phyloP scores from a whole-genome alignment of 2,888 invertebrate genomes.

The Rhingia campestris region DNA sequence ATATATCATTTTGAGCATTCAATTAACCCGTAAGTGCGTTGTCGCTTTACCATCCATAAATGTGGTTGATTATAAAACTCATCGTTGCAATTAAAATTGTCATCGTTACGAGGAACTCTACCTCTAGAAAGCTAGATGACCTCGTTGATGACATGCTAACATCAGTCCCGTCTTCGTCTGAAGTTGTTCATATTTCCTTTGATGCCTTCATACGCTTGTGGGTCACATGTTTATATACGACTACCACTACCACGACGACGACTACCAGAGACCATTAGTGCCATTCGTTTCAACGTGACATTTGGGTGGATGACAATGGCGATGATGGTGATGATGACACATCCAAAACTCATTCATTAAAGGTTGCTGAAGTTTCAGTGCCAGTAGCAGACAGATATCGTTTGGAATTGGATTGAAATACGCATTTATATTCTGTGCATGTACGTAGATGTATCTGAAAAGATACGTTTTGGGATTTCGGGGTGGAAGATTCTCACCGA shows the following conservation, averaged over 20 bases:
- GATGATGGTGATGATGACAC: constrained; percentile 55
- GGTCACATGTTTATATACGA: constrained; percentile 31
- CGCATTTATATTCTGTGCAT: constrained; percentile 56
- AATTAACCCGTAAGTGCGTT: constrained; percentile 54
- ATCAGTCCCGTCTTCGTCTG: constrained; percentile 4
- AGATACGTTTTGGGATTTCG: constrained; percentile 42
- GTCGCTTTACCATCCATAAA: constrained; percentile 19
- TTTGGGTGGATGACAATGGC: constrained; percentile 32
- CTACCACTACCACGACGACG: not conserved
- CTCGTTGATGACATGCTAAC: constrained; percentile 46
- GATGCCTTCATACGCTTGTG: not conserved
- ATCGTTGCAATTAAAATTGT: constrained; percentile 65
- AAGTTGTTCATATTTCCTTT: constrained; percentile 2
- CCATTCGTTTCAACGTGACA: constrained; percentile 37
- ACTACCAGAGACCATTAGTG: constrained; percentile 45
- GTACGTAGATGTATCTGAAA: not conserved
- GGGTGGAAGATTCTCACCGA: constrained; percentile 49
- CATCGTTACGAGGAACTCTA: constrained; percentile 29
- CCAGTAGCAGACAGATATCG: constrained; percentile 19
- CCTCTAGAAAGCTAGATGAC: constrained; percentile 44
- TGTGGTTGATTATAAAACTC: constrained; percentile 48
- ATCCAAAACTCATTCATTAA: constrained; percentile 53
- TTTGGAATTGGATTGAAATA: constrained; percentile 51
- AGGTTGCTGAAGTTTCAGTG: constrained; percentile 18
- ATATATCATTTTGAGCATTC: constrained; percentile 42